These are phyloP conservation scores for Elanoides forficatus DNA, from an alignment of 2,113 vertebrate species.

Conservation along the genomic window DNA sequence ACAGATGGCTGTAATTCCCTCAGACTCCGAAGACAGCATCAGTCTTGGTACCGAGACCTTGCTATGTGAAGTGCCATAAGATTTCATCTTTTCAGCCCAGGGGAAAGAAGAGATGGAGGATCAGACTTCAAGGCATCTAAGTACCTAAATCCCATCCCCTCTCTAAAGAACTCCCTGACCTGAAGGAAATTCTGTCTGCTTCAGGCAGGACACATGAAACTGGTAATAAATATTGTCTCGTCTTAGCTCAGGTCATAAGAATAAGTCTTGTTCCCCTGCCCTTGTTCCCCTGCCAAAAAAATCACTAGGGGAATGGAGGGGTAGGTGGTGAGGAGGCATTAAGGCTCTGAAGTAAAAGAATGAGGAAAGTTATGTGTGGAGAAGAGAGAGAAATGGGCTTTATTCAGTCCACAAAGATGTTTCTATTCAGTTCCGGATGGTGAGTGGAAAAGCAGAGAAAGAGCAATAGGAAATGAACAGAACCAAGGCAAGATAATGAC, in stretches of 20 bases:
- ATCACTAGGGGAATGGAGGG: background rate
- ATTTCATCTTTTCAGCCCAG: background rate
- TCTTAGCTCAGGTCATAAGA: background rate
- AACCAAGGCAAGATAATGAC: background rate
- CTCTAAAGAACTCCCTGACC: background rate
- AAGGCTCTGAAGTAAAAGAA: background rate
- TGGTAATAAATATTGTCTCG: background rate
- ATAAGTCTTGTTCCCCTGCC: background rate
- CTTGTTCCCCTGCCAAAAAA: background rate
- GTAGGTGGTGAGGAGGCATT: too few species aligned
- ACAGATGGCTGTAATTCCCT: conserved; percentile 38
- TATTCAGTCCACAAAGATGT: background rate
- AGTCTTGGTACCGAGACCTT: background rate
- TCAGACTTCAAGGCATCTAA: background rate
- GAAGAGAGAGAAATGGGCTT: background rate
- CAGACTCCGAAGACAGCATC: background rate
- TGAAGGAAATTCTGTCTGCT: background rate
- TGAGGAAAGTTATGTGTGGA: background rate
- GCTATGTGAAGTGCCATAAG: background rate
- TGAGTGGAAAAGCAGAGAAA: background rate
- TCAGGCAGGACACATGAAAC: background rate
- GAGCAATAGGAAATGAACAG: background rate
- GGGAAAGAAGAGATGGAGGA: background rate
- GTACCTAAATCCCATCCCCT: background rate
- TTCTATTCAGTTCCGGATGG: background rate